phyloP scores from a whole-genome alignment of 2,888 invertebrate genomes.

The Neocrepidodera transversa region DNA sequence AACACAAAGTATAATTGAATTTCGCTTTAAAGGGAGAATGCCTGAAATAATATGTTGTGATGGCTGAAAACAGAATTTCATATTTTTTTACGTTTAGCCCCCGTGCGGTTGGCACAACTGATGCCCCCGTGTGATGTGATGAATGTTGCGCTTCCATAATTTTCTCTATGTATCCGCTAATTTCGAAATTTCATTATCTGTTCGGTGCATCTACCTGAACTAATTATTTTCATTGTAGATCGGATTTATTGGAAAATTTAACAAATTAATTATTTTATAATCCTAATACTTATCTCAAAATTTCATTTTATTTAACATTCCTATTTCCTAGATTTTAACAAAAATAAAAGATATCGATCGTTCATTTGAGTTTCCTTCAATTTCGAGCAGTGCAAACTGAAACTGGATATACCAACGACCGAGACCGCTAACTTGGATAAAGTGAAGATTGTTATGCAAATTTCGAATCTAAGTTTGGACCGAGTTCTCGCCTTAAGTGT shows the following conservation, averaged over 20 bases:
- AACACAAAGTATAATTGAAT: constrained; percentile 36
- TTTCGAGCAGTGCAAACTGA: constrained; percentile 17
- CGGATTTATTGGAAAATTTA: too few species aligned
- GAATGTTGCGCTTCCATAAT: constrained; percentile 13
- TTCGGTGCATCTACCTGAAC: constrained; percentile 8
- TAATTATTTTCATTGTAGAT: too few species aligned
- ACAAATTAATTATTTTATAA: too few species aligned
- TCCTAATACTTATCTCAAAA: too few species aligned
- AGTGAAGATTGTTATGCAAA: constrained; percentile 30
- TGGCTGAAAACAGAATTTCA: constrained; percentile 26
- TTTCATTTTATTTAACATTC: too few species aligned
- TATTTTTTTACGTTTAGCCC: constrained; percentile 24
- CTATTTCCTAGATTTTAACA: too few species aligned
- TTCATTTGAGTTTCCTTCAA: too few species aligned
- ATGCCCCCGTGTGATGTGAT: constrained; percentile 10
- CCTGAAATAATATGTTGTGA: constrained; percentile 34
- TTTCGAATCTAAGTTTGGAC: constrained; percentile 25
- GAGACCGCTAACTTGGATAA: constrained; percentile 17
- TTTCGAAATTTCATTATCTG: constrained; percentile 17
- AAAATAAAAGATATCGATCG: too few species aligned
- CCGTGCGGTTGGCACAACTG: not conserved
- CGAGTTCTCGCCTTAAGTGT: constrained; percentile 26
- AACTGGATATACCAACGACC: constrained; percentile 17
- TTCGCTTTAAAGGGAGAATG: constrained; percentile 26
- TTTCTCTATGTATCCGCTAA: constrained; percentile 21